These are phyloP conservation scores for Drosophila yooni DNA, from an alignment of 2,888 invertebrate species.

Conservation along the genomic window DNA sequence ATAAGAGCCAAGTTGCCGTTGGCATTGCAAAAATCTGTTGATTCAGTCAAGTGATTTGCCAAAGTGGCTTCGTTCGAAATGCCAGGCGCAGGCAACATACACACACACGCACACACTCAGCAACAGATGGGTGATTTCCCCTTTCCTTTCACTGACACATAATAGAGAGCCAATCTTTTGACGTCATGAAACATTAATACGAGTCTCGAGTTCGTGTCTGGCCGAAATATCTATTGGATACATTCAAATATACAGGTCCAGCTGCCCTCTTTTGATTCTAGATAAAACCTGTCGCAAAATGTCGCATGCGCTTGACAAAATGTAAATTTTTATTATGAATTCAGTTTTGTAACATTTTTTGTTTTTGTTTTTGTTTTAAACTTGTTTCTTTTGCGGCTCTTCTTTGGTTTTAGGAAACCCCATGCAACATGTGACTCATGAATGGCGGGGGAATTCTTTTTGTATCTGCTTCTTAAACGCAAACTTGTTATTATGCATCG, in stretches of 20 bases:
- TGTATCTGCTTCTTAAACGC: not conserved
- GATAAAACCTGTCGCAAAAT: conserved; percentile 34
- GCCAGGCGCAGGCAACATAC: conserved; percentile 63
- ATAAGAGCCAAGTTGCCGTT: conserved; percentile 54
- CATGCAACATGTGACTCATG: conserved; percentile 37
- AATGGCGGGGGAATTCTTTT: conserved; percentile 35
- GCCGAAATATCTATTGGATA: conserved; percentile 23
- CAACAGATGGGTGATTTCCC: conserved; percentile 73
- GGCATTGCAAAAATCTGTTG: conserved; percentile 79
- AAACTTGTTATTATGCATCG: conserved; percentile 1
- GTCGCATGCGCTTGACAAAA: conserved; percentile 16
- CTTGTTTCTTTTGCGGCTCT: conserved; percentile 1
- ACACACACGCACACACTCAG: conserved; percentile 35
- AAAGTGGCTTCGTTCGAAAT: conserved; percentile 82
- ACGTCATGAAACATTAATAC: conserved; percentile 44
- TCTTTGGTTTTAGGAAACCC: conserved; percentile 37
- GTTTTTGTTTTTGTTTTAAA: not conserved
- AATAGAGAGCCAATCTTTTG: conserved; percentile 40
- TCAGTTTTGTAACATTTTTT: conserved; percentile 12
- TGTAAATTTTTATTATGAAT: conserved; percentile 26
- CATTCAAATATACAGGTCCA: conserved; percentile 16
- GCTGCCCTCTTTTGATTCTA: conserved; percentile 10
- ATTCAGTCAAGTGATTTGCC: conserved; percentile 81
- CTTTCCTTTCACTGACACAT: conserved; percentile 1
- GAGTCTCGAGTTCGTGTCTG: conserved; percentile 19